A percentile compares a stretch with the other conserved stretches of the same genome.
Evolutionary conservation across 2,113 vertebrate genomes (phyloP).

Genomic region (Ochotona princeps): DNA sequence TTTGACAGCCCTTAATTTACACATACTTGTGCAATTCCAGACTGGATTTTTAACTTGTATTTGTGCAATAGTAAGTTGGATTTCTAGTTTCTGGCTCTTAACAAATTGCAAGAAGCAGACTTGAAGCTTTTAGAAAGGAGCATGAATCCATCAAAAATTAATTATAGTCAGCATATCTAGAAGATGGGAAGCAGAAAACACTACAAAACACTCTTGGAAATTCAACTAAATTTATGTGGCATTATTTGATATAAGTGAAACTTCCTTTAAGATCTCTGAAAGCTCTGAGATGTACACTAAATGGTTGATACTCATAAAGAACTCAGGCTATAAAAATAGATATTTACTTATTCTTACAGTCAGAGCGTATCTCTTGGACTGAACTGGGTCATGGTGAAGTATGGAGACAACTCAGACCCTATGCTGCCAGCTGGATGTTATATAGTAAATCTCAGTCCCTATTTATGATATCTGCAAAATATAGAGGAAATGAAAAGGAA

Average conservation of each 20-base stretch:
- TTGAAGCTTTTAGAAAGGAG: not conserved
- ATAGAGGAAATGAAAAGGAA: conserved; percentile 6
- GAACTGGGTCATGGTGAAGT: conserved; percentile 47
- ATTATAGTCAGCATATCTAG: not conserved
- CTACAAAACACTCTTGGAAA: not conserved
- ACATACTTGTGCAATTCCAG: not conserved
- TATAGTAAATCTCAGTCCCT: not conserved
- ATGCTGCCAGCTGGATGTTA: not conserved
- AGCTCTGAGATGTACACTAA: not conserved
- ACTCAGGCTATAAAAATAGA: not conserved
- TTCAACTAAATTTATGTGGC: not conserved
- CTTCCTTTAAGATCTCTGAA: conserved; percentile 29
- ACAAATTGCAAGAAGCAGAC: not conserved
- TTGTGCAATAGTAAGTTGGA: not conserved
- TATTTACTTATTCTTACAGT: conserved; percentile 4
- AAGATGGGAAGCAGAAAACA: not conserved
- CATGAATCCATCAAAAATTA: not conserved
- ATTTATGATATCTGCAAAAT: conserved; percentile 36
- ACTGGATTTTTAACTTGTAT: not conserved
- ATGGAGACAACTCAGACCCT: not conserved
- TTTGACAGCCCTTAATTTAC: not conserved
- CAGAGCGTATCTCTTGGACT: not conserved
- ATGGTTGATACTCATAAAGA: conserved; percentile 39
- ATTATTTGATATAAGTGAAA: conserved; percentile 1
- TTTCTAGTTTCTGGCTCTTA: conserved; percentile 3